Conservation (phyloP, 2,888 invertebrate genomes). For the Bhutanitis thaidina region DNA sequence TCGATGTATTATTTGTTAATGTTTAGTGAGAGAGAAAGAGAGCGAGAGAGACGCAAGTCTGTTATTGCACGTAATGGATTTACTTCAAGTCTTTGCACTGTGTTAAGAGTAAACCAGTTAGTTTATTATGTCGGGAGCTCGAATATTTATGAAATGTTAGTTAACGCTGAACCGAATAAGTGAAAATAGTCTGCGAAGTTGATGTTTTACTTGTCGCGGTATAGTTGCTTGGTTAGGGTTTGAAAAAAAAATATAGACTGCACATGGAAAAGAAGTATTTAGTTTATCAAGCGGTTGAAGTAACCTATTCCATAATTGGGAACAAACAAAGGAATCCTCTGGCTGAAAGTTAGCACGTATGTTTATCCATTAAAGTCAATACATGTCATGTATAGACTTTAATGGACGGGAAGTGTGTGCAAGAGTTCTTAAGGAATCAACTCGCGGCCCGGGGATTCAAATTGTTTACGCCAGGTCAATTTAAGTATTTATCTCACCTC, state of each 20-base stretch:
- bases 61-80: no score
- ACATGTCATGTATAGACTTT: no score
- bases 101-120: background rate
- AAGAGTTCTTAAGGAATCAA: background rate
- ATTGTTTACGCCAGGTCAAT: background rate
- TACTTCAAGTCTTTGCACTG: background rate
- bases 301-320: background rate
- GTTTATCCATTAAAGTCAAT: no score
- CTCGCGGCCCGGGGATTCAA: background rate
- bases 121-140: background rate
- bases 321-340: background rate
- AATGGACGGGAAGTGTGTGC: background rate
- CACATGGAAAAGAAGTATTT: conserved; percentile 11
- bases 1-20: conserved; percentile 22
- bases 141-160: conserved; percentile 1
- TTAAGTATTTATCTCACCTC: conserved; percentile 44
- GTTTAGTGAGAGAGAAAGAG: conserved; percentile 2
- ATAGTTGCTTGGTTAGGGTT: conserved; percentile 14
- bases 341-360: background rate
- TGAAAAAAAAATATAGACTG: conserved; percentile 10
- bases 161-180: background rate
- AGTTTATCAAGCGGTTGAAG: background rate
- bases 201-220: conserved; percentile 3
- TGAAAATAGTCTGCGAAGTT: background rate
- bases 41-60: background rate